These are phyloP conservation scores for Sesia bembeciformis DNA, from an alignment of 2,888 invertebrate genomes.

Conservation along the genomic window DNA sequence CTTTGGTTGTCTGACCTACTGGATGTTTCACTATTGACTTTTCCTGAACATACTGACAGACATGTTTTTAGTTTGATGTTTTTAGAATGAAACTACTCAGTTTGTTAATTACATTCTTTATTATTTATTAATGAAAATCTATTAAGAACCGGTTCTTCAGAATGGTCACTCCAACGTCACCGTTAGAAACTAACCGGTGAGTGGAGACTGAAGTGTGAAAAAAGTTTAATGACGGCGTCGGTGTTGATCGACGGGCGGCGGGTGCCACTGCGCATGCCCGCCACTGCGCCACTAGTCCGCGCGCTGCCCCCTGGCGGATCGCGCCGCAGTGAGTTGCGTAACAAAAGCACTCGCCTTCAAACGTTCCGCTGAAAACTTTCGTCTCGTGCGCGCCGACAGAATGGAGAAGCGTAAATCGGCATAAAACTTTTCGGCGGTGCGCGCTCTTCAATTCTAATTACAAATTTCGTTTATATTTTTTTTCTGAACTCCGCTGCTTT, in stretches of 20 bases:
- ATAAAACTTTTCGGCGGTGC: conserved; percentile 63
- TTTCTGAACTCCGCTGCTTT: conserved; percentile 23
- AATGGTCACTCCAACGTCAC: background rate
- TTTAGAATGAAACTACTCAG: too few relatives aligned
- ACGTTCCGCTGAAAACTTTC: conserved; percentile 63
- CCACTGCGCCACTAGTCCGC: conserved; percentile 67
- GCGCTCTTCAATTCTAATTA: conserved; percentile 22
- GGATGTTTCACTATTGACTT: too few relatives aligned
- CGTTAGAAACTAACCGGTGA: conserved; percentile 1
- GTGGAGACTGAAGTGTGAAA: conserved; percentile 24
- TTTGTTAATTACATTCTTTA: background rate
- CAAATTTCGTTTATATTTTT: background rate
- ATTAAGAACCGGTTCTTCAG: background rate
- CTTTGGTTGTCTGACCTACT: too few relatives aligned
- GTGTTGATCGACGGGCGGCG: conserved; percentile 14
- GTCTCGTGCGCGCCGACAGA: conserved; percentile 46
- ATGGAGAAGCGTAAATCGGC: conserved; percentile 51
- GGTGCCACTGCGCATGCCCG: conserved; percentile 62
- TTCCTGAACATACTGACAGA: too few relatives aligned
- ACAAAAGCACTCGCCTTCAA: conserved; percentile 65
- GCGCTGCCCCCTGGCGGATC: conserved; percentile 69
- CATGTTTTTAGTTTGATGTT: too few relatives aligned
- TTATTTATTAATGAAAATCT: background rate
- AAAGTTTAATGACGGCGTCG: conserved; percentile 31
- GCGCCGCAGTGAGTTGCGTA: conserved; percentile 70